These are phyloP conservation scores for Torymus texanus DNA, from an alignment of 2,888 invertebrate species.

Conservation along the genomic window DNA sequence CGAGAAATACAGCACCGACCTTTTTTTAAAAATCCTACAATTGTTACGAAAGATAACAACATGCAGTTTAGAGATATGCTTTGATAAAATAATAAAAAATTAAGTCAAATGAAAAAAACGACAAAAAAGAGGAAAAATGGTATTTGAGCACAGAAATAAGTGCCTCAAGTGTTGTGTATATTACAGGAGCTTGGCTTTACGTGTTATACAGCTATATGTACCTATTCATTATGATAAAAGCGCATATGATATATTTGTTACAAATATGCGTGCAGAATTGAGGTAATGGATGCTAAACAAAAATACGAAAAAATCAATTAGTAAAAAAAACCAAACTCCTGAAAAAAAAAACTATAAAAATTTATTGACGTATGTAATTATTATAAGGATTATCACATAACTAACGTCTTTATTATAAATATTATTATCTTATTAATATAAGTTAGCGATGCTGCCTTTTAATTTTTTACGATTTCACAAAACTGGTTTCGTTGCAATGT, in stretches of 20 bases:
- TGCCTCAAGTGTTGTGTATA: conserved; percentile 76
- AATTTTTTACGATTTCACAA: conserved; percentile 64
- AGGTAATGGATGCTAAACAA: conserved; percentile 68
- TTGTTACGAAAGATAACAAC: conserved; percentile 71
- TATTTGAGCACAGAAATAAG: conserved; percentile 75
- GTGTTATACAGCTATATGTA: conserved; percentile 75
- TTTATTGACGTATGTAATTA: conserved; percentile 67
- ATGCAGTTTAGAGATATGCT: conserved; percentile 72
- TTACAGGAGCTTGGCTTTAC: conserved; percentile 76
- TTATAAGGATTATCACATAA: conserved; percentile 52
- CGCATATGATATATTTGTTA: conserved; percentile 75
- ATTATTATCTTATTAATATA: conserved; percentile 62
- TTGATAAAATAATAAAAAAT: conserved; percentile 63
- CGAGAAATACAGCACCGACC: conserved; percentile 67
- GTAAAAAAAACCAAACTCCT: conserved; percentile 71
- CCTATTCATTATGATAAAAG: conserved; percentile 72
- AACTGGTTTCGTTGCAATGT: conserved; percentile 60
- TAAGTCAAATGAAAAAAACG: conserved; percentile 55
- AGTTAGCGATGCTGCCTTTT: conserved; percentile 73
- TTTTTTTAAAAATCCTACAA: conserved; percentile 65
- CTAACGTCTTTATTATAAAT: conserved; percentile 56
- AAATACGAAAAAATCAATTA: conserved; percentile 58
- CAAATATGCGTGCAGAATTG: conserved; percentile 73
- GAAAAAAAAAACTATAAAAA: conserved; percentile 65
- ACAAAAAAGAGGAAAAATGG: conserved; percentile 64